Evolutionary conservation across 92 coral and sea anemone species (phyloP), one percentile per base, ranked within the genome.

Genomic region (Porites cylindrica): DNA sequence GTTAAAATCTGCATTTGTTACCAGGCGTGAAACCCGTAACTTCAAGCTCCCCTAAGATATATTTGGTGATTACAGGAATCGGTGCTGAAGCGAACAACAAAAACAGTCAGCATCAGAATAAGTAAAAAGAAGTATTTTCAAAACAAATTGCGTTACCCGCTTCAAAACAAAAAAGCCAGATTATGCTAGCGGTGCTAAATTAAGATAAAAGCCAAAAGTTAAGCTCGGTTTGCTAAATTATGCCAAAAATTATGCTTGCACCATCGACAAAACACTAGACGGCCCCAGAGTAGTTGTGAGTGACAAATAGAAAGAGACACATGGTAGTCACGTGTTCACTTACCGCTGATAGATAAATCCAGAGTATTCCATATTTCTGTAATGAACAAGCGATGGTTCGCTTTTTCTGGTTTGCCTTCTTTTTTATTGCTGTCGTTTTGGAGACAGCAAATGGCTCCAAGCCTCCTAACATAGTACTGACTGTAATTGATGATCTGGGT

Each of bases 401-500:
- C 61, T 14, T 43, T 7, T 26, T 72, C 69, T 56, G 16, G 13
- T 70, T 23, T 43, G 8, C 51, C 1, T 13, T 53, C 3, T 82
- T 10, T 76, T 64, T 54, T 32, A 23, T 62, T 8, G 20, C 83
- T 4, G 38, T 23, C 1, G 65, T 53, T 67, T 64, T 76, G 23
- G 51, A 24, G 11, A 17, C 24, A 12, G 62, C 69, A 17, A 8
- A 24, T 52, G 20, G 38, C 8, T 69, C 79, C 14, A 83, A 43
- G 63, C 72, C 77, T 63, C 94, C 93, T 4, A 83, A 93, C 24
- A 91, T 93, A 80, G 75, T 93, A 23, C 87, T 93, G 69, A 64
- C 86, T 6, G 81, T 93, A 3, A 91, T 78, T 7, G 96, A 93
- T 76, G 96, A 93, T 26, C 78, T 91, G 10, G 96, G 96, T 1